Evolutionary conservation across 1,140 invertebrate genomes (phyloP), one percentile per base, ranked within the genome.

Genomic region (Hycleus phaleratus): DNA sequence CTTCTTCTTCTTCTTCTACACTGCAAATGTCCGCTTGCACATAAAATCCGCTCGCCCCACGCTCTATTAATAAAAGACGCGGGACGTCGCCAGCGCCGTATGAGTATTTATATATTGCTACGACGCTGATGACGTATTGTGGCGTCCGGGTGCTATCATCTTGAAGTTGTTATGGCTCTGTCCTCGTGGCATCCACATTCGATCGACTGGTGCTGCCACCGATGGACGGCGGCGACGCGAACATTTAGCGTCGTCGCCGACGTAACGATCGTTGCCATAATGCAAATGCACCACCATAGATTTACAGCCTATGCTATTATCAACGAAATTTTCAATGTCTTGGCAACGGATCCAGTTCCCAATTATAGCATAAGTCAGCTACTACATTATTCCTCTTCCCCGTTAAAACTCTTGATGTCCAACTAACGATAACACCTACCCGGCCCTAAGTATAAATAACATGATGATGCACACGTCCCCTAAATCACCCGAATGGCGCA

Each of bases 61-160:
- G 56, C 59, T 53, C 55, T 56, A 59, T 63, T 58, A 43, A 61
- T 58, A 61, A 53, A 56, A 46, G 52, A 55, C 52, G 45, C 54
- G 38, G 49, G 49, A 60, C 51, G 46, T 49, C 56, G 60, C 10
- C 50, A 51, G 26, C 51, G 44, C 52, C 52, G 52, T 46, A 55
- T 55, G 54, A 48, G 46, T 61, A 57, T 61, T 61, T 61, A 61
- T 63, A 63, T 63, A 56, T 57, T 57, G 56, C 61, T 60, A 56
- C 61, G 52, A 55, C 46, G 46, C 52, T 56, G 52, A 55, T 46
- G 46, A 51, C 60, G 56, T 51, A 45, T 43, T 32, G 26, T 58
- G 56, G 49, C 49, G 44, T 46, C 56, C 49, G 56, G 49, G 47
- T 39, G 46, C 51, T 45, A 51, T 52, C 50, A 52, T 52, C 26